phyloP scores from a whole-genome alignment of 2,888 invertebrate genomes.

The Heterodera filipjevi region DNA sequence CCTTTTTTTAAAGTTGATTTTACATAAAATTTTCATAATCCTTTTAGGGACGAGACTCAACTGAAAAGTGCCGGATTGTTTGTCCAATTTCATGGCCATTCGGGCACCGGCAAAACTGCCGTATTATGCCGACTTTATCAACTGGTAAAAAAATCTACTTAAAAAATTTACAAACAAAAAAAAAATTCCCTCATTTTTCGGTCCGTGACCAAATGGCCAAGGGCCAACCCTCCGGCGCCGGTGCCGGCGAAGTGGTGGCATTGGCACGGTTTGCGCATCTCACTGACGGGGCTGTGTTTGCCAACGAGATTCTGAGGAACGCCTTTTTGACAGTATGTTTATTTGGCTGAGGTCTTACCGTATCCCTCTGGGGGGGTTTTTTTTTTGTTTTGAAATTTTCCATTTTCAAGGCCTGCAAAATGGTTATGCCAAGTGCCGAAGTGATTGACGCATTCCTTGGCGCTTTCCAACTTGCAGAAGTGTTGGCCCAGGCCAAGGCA shows the following conservation, averaged over 20 bases:
- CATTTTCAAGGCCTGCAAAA: conserved; percentile 35
- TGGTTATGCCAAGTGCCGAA: not conserved
- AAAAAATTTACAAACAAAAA: not conserved
- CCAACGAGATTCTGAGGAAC: conserved; percentile 57
- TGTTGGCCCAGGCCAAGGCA: conserved; percentile 40
- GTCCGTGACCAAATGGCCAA: not conserved
- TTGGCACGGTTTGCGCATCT: conserved; percentile 52
- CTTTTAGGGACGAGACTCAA: not conserved
- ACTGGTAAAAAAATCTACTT: not conserved
- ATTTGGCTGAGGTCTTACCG: not conserved
- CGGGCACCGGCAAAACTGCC: conserved; percentile 51
- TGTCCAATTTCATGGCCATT: conserved; percentile 46
- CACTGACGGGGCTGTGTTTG: conserved; percentile 55
- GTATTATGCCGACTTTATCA: conserved; percentile 45
- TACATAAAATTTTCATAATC: conserved; percentile 3
- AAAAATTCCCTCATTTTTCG: conserved; percentile 1
- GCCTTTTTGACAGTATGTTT: conserved; percentile 38
- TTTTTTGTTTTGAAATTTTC: not conserved
- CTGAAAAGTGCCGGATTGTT: conserved; percentile 23
- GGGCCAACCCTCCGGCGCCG: not conserved
- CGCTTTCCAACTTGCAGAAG: conserved; percentile 41
- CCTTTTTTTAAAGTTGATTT: too few species aligned
- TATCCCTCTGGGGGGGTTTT: not conserved
- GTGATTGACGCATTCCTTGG: conserved; percentile 30
- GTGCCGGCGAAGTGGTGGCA: conserved; percentile 35